phyloP scores from a whole-genome alignment of 1,140 invertebrate genomes.

The Drosophila auraria region DNA sequence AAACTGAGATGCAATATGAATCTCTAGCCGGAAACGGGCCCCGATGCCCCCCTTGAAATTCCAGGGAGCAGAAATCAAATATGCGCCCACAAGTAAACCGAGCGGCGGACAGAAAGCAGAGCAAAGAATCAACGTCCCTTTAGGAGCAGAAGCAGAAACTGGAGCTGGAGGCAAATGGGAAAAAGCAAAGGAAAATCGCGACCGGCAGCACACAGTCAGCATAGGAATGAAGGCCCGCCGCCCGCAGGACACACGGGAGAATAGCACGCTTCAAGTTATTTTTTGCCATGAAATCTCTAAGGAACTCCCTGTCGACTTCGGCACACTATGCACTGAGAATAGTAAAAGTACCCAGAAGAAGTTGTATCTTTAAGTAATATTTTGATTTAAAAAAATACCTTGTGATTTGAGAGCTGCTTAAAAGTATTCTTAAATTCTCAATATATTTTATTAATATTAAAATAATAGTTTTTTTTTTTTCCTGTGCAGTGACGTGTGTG shows the following conservation, averaged over 20 bases:
- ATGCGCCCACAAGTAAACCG: conserved; percentile 61
- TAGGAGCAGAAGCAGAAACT: neutral
- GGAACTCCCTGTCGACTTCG: conserved; percentile 62
- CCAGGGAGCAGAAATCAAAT: conserved; percentile 68
- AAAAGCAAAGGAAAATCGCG: conserved; percentile 59
- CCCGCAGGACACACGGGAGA: conserved; percentile 38
- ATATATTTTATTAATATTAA: neutral
- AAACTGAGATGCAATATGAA: conserved; percentile 50
- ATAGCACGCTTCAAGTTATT: conserved; percentile 67
- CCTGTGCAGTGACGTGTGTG: conserved; percentile 46
- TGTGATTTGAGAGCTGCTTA: too few relatives aligned
- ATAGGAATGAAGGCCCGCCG: conserved; percentile 69
- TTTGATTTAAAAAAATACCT: neutral
- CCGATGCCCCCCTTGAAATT: conserved; percentile 40
- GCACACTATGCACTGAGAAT: conserved; percentile 19
- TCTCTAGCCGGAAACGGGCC: conserved; percentile 32
- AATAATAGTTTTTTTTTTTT: conserved; percentile 1
- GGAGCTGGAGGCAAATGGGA: conserved; percentile 18
- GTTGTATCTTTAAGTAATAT: too few relatives aligned
- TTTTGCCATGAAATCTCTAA: conserved; percentile 66
- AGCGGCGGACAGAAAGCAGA: conserved; percentile 49
- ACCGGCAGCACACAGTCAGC: conserved; percentile 67
- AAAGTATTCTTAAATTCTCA: neutral
- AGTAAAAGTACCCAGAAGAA: neutral
- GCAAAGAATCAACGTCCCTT: neutral